Conservation (phyloP, 2,113 vertebrate species). For the Catharus minimus region DNA sequence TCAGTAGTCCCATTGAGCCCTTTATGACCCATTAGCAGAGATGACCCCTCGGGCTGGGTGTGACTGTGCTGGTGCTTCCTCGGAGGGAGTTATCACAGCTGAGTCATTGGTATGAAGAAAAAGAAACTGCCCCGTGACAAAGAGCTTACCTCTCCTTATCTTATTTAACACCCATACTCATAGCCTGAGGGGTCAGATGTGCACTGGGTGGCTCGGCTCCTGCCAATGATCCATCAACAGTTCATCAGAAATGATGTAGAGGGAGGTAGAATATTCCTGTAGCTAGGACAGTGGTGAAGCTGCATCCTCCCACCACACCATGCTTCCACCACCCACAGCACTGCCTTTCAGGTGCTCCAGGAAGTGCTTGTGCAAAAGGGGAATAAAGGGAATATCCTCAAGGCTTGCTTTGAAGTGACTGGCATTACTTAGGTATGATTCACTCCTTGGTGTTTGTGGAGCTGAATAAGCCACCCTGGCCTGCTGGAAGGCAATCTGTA, state of each 20-base stretch:
- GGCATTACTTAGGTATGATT: neutral
- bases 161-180: neutral
- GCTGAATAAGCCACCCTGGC: neutral
- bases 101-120: neutral
- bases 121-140: accelerated
- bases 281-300: neutral
- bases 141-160: neutral
- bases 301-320: accelerated
- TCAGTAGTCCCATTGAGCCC: neutral
- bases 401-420: neutral
- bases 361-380: neutral
- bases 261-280: neutral
- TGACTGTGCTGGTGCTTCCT: neutral
- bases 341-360: neutral
- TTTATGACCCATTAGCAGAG: neutral
- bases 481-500: neutral
- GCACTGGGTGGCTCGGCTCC: neutral
- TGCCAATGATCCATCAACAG: neutral
- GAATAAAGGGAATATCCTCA: neutral
- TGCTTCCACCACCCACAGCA: accelerated
- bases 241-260: neutral
- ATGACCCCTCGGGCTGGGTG: neutral
- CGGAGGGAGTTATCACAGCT: neutral
- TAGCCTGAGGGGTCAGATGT: neutral
- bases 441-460: neutral